Evolutionary conservation across 2,113 vertebrate genomes (phyloP).

Genomic region (Felis chaus): DNA sequence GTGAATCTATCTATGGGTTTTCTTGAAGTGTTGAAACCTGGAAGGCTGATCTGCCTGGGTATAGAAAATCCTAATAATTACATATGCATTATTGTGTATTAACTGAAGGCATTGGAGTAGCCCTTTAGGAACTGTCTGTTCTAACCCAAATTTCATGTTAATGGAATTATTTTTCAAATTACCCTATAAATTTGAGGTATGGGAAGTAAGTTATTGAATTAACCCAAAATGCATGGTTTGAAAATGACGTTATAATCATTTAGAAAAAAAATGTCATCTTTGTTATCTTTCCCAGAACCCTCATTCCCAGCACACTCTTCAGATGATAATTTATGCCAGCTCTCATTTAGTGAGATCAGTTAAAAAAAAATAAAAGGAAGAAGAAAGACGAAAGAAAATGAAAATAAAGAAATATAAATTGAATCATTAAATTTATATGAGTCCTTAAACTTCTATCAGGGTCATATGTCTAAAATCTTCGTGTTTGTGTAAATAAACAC

Average conservation of each 20-base stretch:
- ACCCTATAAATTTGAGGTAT: conserved; percentile 38
- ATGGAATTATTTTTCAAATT: conserved; percentile 57
- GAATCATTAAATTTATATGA: background rate
- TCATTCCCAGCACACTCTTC: background rate
- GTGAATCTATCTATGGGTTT: background rate
- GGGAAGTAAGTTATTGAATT: conserved; percentile 42
- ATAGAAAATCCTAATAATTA: background rate
- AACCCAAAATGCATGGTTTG: background rate
- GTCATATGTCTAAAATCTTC: background rate
- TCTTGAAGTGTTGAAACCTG: background rate
- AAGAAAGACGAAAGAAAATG: background rate
- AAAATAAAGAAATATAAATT: background rate
- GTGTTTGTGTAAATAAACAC: background rate
- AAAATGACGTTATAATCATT: conserved; percentile 36
- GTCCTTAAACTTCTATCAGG: background rate
- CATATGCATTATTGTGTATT: background rate
- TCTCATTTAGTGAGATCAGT: background rate
- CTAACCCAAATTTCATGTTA: conserved; percentile 16
- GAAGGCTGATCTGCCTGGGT: background rate
- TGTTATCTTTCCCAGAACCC: background rate
- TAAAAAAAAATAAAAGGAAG: background rate
- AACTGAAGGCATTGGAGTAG: background rate
- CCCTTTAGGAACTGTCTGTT: background rate
- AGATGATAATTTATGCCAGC: background rate
- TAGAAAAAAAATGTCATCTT: background rate